Conservation (phyloP, 2,888 invertebrate genomes). For the Rugalucina vietnamica region DNA sequence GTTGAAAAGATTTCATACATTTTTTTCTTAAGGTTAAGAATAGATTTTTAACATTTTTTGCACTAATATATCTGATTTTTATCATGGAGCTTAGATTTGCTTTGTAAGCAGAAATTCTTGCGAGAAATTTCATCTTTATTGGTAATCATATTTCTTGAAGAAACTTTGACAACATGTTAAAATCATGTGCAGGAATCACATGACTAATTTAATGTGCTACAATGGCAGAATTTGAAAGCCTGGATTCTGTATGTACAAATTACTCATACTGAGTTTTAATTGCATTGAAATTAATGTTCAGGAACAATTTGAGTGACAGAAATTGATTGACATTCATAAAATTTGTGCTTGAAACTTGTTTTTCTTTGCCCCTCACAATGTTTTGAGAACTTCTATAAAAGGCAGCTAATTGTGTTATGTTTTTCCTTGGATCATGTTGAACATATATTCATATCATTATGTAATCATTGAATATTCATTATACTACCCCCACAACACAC, state of each 20-base stretch:
- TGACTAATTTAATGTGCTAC: too few species aligned
- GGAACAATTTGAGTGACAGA: background rate
- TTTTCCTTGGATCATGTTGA: background rate
- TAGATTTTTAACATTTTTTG: background rate
- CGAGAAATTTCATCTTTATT: too few species aligned
- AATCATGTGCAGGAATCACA: too few species aligned
- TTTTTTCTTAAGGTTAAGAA: background rate
- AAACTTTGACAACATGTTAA: too few species aligned
- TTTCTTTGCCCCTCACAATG: slow-evolving; percentile 1
- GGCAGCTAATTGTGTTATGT: slow-evolving; percentile 10
- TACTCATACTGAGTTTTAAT: too few species aligned
- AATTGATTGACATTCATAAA: background rate
- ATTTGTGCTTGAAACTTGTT: background rate
- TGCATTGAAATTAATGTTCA: too few species aligned
- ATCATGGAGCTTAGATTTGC: background rate
- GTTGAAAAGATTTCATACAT: too few species aligned
- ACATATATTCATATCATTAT: background rate
- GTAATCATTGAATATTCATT: background rate
- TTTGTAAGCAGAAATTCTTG: background rate
- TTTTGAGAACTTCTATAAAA: background rate
- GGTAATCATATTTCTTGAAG: too few species aligned
- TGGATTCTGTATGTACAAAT: too few species aligned
- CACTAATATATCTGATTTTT: background rate
- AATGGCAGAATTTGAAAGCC: too few species aligned
- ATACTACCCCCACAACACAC: background rate